Percentiles rank a stretch among this genome's conserved stretches.
Evolutionary conservation across 2,797 vertebrate genomes (phyloP).

Genomic region (Toxotes lorentzi): DNA sequence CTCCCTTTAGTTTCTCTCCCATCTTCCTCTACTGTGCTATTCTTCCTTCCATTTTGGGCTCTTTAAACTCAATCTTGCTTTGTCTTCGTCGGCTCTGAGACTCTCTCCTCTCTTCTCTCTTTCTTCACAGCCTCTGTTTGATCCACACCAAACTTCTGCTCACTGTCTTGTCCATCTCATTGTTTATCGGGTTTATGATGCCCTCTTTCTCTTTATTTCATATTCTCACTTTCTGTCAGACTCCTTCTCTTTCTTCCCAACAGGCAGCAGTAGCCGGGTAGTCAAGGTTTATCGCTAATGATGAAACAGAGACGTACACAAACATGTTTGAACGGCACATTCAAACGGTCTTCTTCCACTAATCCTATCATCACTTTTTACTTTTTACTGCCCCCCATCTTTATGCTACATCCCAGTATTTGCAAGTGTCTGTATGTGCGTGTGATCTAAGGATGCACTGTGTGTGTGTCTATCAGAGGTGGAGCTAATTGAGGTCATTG

Average conservation of each 20-base stretch:
- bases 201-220: conserved; percentile 1
- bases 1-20: conserved; percentile 4
- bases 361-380: conserved; percentile 53
- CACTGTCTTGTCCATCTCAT: conserved; percentile 23
- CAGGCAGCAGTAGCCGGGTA: conserved; percentile 7
- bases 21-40: conserved; percentile 2
- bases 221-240: conserved; percentile 26
- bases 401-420: conserved; percentile 29
- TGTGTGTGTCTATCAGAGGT: conserved; percentile 72
- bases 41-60: conserved; percentile 13
- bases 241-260: conserved; percentile 21
- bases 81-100: conserved; percentile 14
- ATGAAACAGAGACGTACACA: conserved; percentile 52
- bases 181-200: conserved; percentile 38
- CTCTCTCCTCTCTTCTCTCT: conserved; percentile 22
- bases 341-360: conserved; percentile 31
- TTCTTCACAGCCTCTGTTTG: conserved; percentile 51
- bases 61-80: conserved; percentile 29
- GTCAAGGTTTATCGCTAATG: conserved; percentile 39
- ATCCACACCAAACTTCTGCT: conserved; percentile 45
- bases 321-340: conserved; percentile 46
- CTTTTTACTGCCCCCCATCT: neutral
- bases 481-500: conserved; percentile 82
- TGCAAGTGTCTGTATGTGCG: conserved; percentile 46
- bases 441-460: conserved; percentile 61